Conservation (phyloP, 2,888 invertebrate genomes). For the Marasmarcha lunaedactyla region DNA sequence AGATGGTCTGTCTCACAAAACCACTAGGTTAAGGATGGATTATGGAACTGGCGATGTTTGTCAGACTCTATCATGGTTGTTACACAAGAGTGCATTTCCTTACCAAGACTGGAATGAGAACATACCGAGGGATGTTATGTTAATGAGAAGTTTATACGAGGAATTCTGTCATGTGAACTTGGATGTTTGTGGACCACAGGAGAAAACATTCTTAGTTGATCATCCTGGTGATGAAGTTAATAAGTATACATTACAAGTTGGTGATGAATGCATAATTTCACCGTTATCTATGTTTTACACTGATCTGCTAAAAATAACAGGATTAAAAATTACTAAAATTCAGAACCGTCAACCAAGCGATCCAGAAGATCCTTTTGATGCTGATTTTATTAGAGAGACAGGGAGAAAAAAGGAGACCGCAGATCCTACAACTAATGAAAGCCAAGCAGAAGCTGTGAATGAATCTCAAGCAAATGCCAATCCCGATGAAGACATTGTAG, state of each 20-base stretch:
- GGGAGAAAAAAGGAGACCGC: constrained; percentile 71
- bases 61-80: constrained; percentile 87
- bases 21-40: constrained; percentile 85
- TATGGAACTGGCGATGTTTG: constrained; percentile 94
- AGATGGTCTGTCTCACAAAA: constrained; percentile 93
- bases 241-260: constrained; percentile 83
- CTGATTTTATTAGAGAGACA: constrained; percentile 90
- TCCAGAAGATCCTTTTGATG: constrained; percentile 94
- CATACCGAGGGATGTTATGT: constrained; percentile 80
- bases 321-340: constrained; percentile 77
- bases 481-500: constrained; percentile 79
- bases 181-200: constrained; percentile 89
- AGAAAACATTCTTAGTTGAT: constrained; percentile 81
- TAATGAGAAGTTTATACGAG: constrained; percentile 88
- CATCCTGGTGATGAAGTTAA: constrained; percentile 76
- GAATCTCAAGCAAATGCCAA: constrained; percentile 60
- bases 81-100: constrained; percentile 91
- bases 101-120: constrained; percentile 84
- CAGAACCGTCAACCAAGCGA: constrained; percentile 81
- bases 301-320: constrained; percentile 88
- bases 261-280: constrained; percentile 93
- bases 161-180: constrained; percentile 92
- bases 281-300: constrained; percentile 90
- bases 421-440: constrained; percentile 47
- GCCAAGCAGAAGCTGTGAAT: constrained; percentile 59